Evolutionary conservation across 2,113 vertebrate species (phyloP).

Genomic region (Paratilapia polleni): DNA sequence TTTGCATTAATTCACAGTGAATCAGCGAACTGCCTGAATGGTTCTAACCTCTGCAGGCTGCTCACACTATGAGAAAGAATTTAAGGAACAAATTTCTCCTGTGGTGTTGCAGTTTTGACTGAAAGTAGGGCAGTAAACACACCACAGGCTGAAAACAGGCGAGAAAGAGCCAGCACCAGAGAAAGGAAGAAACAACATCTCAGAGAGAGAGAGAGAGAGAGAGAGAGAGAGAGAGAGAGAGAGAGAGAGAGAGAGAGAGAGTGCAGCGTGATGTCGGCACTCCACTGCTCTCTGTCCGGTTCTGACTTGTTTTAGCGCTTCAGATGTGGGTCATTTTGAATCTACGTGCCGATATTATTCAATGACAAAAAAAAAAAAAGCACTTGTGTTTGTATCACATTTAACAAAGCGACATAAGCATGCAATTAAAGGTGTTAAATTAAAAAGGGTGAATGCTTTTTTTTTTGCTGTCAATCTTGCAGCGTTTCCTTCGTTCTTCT

Average conservation of each 20-base stretch:
- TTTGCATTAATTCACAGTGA: not conserved
- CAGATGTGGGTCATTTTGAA: constrained; percentile 47
- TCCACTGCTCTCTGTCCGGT: constrained; percentile 1
- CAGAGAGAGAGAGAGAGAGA: not conserved
- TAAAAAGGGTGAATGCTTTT: not conserved
- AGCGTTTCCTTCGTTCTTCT: constrained; percentile 29
- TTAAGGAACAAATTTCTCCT: constrained; percentile 41
- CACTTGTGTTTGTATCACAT: not conserved
- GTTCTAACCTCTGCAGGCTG: constrained; percentile 8
- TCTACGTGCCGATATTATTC: constrained; percentile 9
- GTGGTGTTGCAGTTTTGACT: constrained; percentile 45
- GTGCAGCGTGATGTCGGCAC: constrained; percentile 26
- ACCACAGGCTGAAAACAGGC: constrained; percentile 38
- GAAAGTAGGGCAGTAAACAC: constrained; percentile 65
- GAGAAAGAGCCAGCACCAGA: constrained; percentile 21
- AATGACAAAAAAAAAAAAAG: not conserved
- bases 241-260: not conserved
- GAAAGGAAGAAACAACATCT: constrained; percentile 18
- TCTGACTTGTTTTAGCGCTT: constrained; percentile 24
- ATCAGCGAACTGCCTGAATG: not conserved
- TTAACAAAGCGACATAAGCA: not conserved
- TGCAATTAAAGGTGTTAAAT: not conserved
- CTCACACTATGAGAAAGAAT: constrained; percentile 27
- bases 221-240: not conserved
- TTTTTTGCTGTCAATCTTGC: not conserved